These are phyloP conservation scores for Tetragonula clypearis DNA, from an alignment of 1,140 invertebrate species.

Conservation along the genomic window DNA sequence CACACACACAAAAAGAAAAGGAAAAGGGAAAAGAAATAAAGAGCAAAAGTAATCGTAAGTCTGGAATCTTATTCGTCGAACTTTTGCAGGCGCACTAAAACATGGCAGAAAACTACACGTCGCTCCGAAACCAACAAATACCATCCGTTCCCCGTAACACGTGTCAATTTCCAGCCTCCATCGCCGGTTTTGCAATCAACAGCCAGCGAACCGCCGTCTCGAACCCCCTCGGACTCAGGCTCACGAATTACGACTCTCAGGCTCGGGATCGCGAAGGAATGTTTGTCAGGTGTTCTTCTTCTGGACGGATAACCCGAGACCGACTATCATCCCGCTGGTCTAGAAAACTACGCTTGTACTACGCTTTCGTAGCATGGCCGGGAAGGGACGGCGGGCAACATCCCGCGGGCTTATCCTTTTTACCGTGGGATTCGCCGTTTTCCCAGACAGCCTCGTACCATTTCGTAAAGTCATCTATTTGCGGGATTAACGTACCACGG, in stretches of 20 bases:
- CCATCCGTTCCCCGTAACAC: background rate
- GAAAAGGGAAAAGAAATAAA: too few relatives aligned
- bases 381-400: conserved; percentile 27
- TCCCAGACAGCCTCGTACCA: conserved; percentile 57
- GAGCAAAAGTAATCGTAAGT: background rate
- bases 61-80: background rate
- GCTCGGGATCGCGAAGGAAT: background rate
- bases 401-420: conserved; percentile 63
- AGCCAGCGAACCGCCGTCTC: background rate
- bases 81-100: background rate
- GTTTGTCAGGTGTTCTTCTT: conserved; percentile 11
- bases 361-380: background rate
- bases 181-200: background rate
- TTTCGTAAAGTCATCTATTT: conserved; percentile 70
- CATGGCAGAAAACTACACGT: background rate
- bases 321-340: conserved; percentile 37
- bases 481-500: conserved; percentile 67
- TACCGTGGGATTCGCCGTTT: conserved; percentile 59
- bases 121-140: background rate
- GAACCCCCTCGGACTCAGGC: too few relatives aligned
- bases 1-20: background rate
- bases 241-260: background rate
- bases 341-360: conserved; percentile 17
- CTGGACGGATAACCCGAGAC: conserved; percentile 34
- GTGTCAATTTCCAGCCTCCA: background rate